Evolutionary conservation across 1,140 invertebrate species (phyloP).

Genomic region (Myzus persicae): DNA sequence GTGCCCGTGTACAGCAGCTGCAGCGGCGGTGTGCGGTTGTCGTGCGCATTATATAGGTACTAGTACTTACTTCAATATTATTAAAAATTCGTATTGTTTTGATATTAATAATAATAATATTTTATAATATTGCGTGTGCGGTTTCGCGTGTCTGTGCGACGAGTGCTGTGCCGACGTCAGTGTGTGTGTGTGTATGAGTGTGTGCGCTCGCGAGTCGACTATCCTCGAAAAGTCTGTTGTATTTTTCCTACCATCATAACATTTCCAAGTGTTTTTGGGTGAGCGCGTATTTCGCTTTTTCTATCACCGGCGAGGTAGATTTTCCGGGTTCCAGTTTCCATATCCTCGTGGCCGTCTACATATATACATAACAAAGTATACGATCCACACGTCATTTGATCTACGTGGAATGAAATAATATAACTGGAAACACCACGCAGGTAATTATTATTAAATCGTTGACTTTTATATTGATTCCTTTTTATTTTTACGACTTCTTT

Average conservation of each 20-base stretch:
- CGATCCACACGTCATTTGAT: not conserved
- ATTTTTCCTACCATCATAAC: not conserved
- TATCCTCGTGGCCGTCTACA: too few species aligned
- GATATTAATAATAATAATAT: not conserved
- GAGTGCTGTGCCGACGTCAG: not conserved
- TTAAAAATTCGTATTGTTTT: not conserved
- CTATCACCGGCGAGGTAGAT: not conserved
- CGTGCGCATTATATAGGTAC: not conserved
- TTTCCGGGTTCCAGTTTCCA: not conserved
- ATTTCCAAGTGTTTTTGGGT: not conserved
- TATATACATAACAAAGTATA: too few species aligned
- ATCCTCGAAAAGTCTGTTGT: not conserved
- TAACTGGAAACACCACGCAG: not conserved
- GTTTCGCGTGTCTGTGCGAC: not conserved
- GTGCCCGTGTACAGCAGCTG: conserved; percentile 32
- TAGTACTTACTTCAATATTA: not conserved
- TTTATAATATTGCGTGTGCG: not conserved
- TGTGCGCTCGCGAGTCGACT: not conserved
- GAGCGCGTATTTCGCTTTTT: not conserved
- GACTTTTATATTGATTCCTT: not conserved
- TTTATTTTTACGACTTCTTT: not conserved
- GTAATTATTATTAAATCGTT: not conserved
- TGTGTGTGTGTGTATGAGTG: not conserved
- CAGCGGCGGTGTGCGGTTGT: not conserved
- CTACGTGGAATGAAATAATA: conserved; percentile 1